Evolutionary conservation across 2,113 vertebrate genomes (phyloP).

Genomic region (Amblyopsis rosae): DNA sequence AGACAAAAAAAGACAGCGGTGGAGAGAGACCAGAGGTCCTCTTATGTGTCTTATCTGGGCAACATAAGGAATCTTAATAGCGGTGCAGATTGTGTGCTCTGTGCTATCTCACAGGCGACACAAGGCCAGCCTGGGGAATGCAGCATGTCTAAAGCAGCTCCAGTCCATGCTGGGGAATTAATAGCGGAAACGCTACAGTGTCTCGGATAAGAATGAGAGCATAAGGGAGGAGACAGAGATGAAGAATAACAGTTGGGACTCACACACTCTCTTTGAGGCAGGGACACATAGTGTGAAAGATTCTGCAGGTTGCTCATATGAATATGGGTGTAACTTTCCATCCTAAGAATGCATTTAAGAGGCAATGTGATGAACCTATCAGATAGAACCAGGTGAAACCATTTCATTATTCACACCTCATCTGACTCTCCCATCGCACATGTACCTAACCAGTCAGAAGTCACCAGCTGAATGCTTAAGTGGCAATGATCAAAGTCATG

Average conservation of each 20-base stretch:
- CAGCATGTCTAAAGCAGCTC: constrained; percentile 37
- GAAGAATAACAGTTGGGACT: constrained; percentile 26
- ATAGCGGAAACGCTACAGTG: constrained; percentile 39
- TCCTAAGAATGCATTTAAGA: constrained; percentile 1
- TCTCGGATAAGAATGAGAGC: constrained; percentile 52
- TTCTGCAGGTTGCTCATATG: constrained; percentile 22
- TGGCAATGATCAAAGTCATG: constrained; percentile 37
- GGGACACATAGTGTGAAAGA: constrained; percentile 33
- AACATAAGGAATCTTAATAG: constrained; percentile 64
- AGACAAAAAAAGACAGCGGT: constrained; percentile 14
- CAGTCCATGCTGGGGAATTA: constrained; percentile 40
- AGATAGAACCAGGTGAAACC: background rate
- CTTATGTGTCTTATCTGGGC: constrained; percentile 54
- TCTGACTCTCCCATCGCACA: too few species aligned
- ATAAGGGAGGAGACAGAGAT: constrained; percentile 38
- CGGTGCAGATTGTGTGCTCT: constrained; percentile 54
- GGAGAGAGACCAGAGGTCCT: constrained; percentile 31
- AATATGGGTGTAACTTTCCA: constrained; percentile 34
- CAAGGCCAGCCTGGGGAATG: constrained; percentile 45
- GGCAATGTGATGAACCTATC: constrained; percentile 9
- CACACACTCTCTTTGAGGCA: constrained; percentile 36
- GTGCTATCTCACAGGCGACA: constrained; percentile 60
- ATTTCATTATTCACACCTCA: background rate
- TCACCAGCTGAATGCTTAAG: constrained; percentile 20
- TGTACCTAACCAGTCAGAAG: constrained; percentile 25